Conservation (phyloP, 2,797 vertebrate genomes). For the Nasua narica region DNA sequence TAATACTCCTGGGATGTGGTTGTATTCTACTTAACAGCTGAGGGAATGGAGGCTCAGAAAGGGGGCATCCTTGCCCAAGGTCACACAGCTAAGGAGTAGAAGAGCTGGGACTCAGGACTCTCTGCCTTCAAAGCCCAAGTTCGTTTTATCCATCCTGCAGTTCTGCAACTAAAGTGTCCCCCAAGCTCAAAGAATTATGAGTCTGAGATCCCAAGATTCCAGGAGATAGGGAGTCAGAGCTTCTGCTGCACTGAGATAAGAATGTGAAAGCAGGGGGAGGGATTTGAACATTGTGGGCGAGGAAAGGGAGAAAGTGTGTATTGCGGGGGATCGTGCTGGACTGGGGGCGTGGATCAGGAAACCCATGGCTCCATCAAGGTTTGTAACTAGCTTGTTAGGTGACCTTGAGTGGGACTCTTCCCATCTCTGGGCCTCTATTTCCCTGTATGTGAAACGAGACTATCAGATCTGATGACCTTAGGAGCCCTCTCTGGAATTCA, state of each 20-base stretch:
- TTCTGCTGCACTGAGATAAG: conserved; percentile 65
- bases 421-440: conserved; percentile 15
- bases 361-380: not conserved
- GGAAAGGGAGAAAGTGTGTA: not conserved
- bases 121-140: conserved; percentile 45
- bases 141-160: conserved; percentile 40
- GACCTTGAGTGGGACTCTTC: conserved; percentile 9
- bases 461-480: conserved; percentile 1
- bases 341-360: not conserved
- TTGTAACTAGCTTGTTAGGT: conserved; percentile 33
- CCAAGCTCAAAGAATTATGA: conserved; percentile 63
- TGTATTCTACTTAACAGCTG: conserved; percentile 36
- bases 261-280: not conserved
- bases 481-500: conserved; percentile 2
- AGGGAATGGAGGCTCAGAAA: conserved; percentile 28
- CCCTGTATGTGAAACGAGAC: not conserved
- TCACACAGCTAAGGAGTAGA: conserved; percentile 44
- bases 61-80: conserved; percentile 68
- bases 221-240: conserved; percentile 46
- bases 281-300: not conserved
- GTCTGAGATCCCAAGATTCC: conserved; percentile 66
- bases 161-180: conserved; percentile 50
- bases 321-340: not conserved
- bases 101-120: conserved; percentile 13
- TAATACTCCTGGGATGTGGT: not conserved